Evolutionary conservation across 2,113 vertebrate genomes (phyloP).

Genomic region (Psephotus haematonotus): DNA sequence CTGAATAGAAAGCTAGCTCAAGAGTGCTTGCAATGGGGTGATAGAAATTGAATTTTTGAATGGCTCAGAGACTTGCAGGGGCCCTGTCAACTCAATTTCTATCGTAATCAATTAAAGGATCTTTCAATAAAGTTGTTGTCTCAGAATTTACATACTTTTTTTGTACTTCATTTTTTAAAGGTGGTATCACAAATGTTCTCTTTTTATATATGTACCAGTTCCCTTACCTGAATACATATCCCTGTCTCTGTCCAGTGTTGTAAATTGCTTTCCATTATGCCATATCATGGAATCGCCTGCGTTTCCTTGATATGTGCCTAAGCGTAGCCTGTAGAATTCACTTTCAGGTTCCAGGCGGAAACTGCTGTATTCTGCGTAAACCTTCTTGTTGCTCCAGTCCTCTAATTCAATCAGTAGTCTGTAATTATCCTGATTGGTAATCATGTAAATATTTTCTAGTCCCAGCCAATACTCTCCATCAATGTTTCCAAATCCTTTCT

Average conservation of each 20-base stretch:
- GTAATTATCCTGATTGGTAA: slow-evolving; percentile 94
- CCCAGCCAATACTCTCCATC: slow-evolving; percentile 97
- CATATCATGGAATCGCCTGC: slow-evolving; percentile 94
- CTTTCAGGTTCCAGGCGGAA: slow-evolving; percentile 91
- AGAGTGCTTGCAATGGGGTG: not conserved
- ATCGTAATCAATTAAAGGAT: fast-evolving
- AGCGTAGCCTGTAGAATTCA: slow-evolving; percentile 88
- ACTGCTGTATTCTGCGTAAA: slow-evolving; percentile 97
- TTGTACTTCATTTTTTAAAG: not conserved
- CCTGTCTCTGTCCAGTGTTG: slow-evolving; percentile 94
- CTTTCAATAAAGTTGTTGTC: not conserved
- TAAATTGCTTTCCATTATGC: slow-evolving; percentile 97
- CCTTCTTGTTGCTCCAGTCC: slow-evolving; percentile 97
- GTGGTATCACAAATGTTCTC: fast-evolving
- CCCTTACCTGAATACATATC: slow-evolving; percentile 90
- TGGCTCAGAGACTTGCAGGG: not conserved
- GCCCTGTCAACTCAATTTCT: fast-evolving
- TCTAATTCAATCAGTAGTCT: slow-evolving; percentile 93
- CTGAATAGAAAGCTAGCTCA: not conserved
- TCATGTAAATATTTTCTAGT: slow-evolving; percentile 91
- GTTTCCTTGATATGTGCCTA: slow-evolving; percentile 95
- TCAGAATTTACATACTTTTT: not conserved
- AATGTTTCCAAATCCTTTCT: slow-evolving; percentile 98
- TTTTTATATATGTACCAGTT: fast-evolving
- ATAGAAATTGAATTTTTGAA: not conserved